These are phyloP conservation scores for Tenualosa thibaudeaui DNA, from an alignment of 2,797 vertebrate genomes.

Conservation along the genomic window DNA sequence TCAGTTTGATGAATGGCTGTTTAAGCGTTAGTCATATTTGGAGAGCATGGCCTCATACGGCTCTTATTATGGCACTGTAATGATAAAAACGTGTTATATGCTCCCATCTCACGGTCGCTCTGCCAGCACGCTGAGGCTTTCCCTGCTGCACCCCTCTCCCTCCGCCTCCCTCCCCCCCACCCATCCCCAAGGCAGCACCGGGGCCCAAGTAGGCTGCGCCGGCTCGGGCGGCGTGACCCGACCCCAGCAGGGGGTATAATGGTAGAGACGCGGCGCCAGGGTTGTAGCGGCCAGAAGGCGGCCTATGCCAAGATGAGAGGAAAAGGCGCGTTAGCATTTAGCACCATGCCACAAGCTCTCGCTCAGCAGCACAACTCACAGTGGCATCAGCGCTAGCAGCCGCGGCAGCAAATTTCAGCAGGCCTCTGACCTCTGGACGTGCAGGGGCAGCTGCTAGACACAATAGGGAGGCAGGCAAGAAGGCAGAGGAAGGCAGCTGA, in stretches of 20 bases:
- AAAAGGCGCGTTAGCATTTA: neutral
- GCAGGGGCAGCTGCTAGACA: neutral
- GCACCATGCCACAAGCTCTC: neutral
- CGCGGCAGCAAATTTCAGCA: neutral
- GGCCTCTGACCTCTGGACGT: neutral
- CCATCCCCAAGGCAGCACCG: neutral
- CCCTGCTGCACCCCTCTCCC: neutral
- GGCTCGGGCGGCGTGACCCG: neutral
- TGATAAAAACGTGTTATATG: slow-evolving; percentile 66
- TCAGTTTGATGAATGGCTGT: slow-evolving; percentile 56
- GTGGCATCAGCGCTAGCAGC: neutral
- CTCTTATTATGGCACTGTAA: slow-evolving; percentile 65
- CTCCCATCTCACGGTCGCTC: slow-evolving; percentile 45
- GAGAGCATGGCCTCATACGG: slow-evolving; percentile 57
- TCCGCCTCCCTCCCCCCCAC: neutral
- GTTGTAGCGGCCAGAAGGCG: neutral
- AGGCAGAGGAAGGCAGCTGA: neutral
- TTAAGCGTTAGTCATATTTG: slow-evolving; percentile 71
- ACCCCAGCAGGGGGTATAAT: slow-evolving; percentile 12
- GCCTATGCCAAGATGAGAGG: neutral
- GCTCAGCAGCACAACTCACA: neutral
- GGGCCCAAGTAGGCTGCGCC: slow-evolving; percentile 14
- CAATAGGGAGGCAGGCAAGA: neutral
- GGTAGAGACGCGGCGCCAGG: slow-evolving; percentile 15
- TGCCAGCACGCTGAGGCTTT: neutral